phyloP scores from a whole-genome alignment of 2,888 invertebrate genomes.

The Ectemnius lituratus region DNA sequence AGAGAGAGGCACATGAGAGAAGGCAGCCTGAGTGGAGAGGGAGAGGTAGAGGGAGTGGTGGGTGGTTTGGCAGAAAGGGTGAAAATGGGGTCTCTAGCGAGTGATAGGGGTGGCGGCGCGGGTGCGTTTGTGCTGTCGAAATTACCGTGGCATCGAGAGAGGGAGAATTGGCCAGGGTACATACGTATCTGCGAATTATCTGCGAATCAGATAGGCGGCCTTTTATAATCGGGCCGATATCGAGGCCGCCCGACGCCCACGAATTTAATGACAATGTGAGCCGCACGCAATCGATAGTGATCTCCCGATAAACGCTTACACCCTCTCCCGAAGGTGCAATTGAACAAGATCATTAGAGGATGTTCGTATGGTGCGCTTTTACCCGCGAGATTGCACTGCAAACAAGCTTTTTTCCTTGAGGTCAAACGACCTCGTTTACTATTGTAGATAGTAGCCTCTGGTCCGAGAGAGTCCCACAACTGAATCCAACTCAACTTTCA shows the following conservation, averaged over 20 bases:
- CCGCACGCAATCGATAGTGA: slow-evolving; percentile 9
- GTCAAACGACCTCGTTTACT: slow-evolving; percentile 5
- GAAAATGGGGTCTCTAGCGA: too few relatives aligned
- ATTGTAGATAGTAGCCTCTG: too few relatives aligned
- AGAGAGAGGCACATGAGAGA: too few relatives aligned
- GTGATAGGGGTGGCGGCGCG: too few relatives aligned
- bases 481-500: too few relatives aligned
- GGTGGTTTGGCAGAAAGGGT: too few relatives aligned
- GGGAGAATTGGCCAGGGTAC: too few relatives aligned
- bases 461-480: too few relatives aligned
- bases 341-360: slow-evolving; percentile 30
- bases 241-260: neutral
- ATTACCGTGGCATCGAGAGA: too few relatives aligned
- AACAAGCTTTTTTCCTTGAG: slow-evolving; percentile 27
- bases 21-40: too few relatives aligned
- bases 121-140: too few relatives aligned
- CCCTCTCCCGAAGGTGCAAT: slow-evolving; percentile 21
- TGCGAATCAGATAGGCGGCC: slow-evolving; percentile 7
- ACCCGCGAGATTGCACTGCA: slow-evolving; percentile 17
- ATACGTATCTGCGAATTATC: slow-evolving; percentile 3
- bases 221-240: slow-evolving; percentile 12
- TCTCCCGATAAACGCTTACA: neutral
- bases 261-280: neutral
- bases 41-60: too few relatives aligned
- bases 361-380: slow-evolving; percentile 11